Evolutionary conservation across 2,797 vertebrate species (phyloP).

Genomic region (Merluccius polli): DNA sequence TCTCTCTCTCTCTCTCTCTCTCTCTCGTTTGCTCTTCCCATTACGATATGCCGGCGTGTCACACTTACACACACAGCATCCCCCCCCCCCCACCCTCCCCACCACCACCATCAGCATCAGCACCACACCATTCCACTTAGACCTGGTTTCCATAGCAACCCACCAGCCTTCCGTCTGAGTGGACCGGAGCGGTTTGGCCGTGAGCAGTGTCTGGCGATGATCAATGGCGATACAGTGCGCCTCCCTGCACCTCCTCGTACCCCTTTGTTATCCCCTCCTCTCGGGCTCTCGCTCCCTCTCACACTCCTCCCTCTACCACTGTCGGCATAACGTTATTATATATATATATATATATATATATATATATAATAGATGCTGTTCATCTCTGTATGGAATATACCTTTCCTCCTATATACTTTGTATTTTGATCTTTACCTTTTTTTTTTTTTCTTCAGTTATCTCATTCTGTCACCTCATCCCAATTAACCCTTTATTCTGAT

Average conservation of each 20-base stretch:
- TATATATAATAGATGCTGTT: neutral
- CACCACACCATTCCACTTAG: constrained; percentile 32
- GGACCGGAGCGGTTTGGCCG: constrained; percentile 41
- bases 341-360: neutral
- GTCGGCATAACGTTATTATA: constrained; percentile 5
- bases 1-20: neutral
- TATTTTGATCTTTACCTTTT: neutral
- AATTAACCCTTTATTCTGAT: constrained; percentile 48
- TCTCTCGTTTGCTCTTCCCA: constrained; percentile 1
- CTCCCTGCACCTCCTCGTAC: constrained; percentile 45
- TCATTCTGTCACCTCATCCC: constrained; percentile 53
- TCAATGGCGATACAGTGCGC: constrained; percentile 47
- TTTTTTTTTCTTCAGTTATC: constrained; percentile 13
- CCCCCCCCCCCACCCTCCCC: constrained; percentile 3
- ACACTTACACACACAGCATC: neutral
- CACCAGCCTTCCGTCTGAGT: constrained; percentile 48
- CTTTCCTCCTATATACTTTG: neutral
- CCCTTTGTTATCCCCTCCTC: constrained; percentile 24
- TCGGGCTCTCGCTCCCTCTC: neutral
- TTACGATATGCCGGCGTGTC: neutral
- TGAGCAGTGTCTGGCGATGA: constrained; percentile 50
- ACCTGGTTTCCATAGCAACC: constrained; percentile 62
- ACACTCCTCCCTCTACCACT: constrained; percentile 23
- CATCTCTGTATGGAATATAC: neutral
- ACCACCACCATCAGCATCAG: constrained; percentile 18